Evolutionary conservation across 2,797 vertebrate genomes (phyloP).

Genomic region (Cheirogaleus major): DNA sequence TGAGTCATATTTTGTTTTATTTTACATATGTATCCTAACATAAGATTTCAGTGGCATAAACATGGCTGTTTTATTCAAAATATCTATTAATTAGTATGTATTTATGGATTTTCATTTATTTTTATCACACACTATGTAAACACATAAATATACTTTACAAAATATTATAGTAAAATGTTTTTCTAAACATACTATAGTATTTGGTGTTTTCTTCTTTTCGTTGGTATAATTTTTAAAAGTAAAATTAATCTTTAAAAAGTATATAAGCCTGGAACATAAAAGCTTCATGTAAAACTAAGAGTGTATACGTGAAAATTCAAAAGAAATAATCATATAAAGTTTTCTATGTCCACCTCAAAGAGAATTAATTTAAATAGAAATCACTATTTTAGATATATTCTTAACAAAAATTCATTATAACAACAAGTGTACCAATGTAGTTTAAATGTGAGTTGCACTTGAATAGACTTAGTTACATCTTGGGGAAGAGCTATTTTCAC

Average conservation of each 20-base stretch:
- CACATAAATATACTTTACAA: neutral
- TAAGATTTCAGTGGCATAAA: neutral
- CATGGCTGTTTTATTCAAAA: neutral
- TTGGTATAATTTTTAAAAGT: constrained; percentile 44
- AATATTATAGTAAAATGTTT: neutral
- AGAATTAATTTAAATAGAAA: constrained; percentile 59
- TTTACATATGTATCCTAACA: neutral
- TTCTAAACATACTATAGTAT: neutral
- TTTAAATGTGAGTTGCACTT: constrained; percentile 49
- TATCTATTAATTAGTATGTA: neutral
- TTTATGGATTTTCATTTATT: neutral
- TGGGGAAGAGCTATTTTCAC: neutral
- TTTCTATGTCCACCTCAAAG: constrained; percentile 69
- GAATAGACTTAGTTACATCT: neutral
- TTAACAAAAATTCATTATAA: constrained; percentile 12
- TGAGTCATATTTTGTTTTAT: neutral
- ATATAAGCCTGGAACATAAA: neutral
- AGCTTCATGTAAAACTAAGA: neutral
- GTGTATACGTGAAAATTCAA: neutral
- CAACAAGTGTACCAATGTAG: neutral
- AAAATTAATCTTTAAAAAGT: constrained; percentile 35
- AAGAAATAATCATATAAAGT: constrained; percentile 23
- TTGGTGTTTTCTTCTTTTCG: neutral
- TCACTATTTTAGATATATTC: neutral
- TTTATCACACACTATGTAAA: neutral